These are phyloP conservation scores for Hipposideros armiger DNA, from an alignment of 2,113 vertebrate genomes.

Conservation along the genomic window DNA sequence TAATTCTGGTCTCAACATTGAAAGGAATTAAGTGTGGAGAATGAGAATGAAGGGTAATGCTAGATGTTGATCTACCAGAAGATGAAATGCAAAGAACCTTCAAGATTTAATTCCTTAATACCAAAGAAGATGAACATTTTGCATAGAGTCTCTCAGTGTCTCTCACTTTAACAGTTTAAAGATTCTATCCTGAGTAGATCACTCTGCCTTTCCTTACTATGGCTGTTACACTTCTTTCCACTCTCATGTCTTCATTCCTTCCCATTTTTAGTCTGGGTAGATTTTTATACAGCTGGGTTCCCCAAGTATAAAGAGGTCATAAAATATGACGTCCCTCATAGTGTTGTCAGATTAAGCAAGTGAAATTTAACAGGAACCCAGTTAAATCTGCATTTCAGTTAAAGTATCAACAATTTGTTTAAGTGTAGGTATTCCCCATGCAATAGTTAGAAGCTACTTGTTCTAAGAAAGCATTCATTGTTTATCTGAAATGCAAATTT, in stretches of 20 bases:
- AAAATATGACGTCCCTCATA: background rate
- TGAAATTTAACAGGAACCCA: background rate
- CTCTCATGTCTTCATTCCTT: background rate
- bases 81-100: background rate
- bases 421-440: background rate
- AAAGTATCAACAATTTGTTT: background rate
- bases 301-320: background rate
- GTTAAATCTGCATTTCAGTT: slow-evolving; percentile 12
- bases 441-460: background rate
- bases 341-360: background rate
- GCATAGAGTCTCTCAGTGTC: background rate
- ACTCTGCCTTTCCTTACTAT: background rate
- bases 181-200: background rate
- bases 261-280: background rate
- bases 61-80: background rate
- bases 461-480: background rate
- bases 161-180: background rate
- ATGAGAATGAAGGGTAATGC: background rate
- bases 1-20: background rate
- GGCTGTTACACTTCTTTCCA: background rate
- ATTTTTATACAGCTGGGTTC: background rate
- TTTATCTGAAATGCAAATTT: slow-evolving; percentile 14
- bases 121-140: background rate
- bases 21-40: background rate
- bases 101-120: slow-evolving; percentile 2